Percentiles rank a stretch among this genome's conserved stretches.
phyloP scores from a whole-genome alignment of 2,113 vertebrate species.

The Pluvialis apricaria region DNA sequence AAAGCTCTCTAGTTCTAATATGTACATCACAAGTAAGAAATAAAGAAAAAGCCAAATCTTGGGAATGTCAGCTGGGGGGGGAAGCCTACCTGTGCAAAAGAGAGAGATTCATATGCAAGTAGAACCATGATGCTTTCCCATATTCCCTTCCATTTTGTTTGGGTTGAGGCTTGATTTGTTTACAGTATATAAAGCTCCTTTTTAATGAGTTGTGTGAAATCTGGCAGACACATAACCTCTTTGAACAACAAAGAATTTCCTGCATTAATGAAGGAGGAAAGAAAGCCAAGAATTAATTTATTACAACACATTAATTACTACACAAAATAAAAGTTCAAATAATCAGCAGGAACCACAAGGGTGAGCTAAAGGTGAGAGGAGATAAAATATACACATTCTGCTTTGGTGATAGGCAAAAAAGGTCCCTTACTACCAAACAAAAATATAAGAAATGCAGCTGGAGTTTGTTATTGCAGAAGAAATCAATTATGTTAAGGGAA shows the following conservation, averaged over 20 bases:
- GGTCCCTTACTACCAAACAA: background rate
- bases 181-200: constrained; percentile 14
- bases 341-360: background rate
- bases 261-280: constrained; percentile 31
- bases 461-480: background rate
- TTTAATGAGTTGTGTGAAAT: constrained; percentile 31
- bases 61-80: background rate
- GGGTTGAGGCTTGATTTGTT: background rate
- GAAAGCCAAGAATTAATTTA: constrained; percentile 23
- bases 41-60: background rate
- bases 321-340: constrained; percentile 24
- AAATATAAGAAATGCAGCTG: background rate
- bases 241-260: constrained; percentile 38
- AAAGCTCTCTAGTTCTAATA: background rate
- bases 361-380: background rate
- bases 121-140: background rate
- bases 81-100: background rate
- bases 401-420: background rate
- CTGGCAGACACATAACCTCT: background rate
- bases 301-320: constrained; percentile 19
- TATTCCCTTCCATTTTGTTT: background rate
- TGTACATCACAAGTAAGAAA: background rate
- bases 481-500: background rate
- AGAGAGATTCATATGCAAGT: background rate
- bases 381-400: background rate